phyloP scores from a whole-genome alignment of 2,113 vertebrate genomes.

The Struthio camelus region DNA sequence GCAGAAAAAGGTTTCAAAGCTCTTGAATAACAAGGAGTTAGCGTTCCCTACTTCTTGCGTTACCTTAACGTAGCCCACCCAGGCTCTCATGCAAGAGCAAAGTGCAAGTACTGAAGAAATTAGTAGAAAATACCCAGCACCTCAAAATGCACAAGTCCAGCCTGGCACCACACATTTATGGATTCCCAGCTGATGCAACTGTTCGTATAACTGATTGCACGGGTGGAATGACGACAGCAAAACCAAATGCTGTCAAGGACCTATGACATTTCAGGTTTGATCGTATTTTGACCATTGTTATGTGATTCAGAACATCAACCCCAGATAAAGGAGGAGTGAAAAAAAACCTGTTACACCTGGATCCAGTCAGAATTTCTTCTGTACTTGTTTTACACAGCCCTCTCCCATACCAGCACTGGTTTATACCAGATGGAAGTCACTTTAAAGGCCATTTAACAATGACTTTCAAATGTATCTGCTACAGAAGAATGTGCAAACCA shows the following conservation, averaged over 20 bases:
- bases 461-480: background rate
- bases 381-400: background rate
- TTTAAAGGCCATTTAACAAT: background rate
- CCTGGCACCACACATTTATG: rapidly evolving
- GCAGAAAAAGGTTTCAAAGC: background rate
- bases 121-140: background rate
- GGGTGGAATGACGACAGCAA: rapidly evolving
- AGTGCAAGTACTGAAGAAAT: background rate
- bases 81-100: background rate
- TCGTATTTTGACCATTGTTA: background rate
- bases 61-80: background rate
- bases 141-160: background rate
- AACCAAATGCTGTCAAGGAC: background rate
- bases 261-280: background rate
- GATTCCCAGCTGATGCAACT: background rate
- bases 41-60: background rate
- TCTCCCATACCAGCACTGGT: background rate
- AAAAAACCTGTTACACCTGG: background rate
- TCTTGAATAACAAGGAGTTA: background rate
- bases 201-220: background rate
- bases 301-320: background rate
- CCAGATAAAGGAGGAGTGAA: background rate
- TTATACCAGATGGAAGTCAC: background rate
- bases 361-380: background rate
- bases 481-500: background rate